Evolutionary conservation across 2,797 vertebrate genomes (phyloP).

Genomic region (Enteromius thamalakanensis): DNA sequence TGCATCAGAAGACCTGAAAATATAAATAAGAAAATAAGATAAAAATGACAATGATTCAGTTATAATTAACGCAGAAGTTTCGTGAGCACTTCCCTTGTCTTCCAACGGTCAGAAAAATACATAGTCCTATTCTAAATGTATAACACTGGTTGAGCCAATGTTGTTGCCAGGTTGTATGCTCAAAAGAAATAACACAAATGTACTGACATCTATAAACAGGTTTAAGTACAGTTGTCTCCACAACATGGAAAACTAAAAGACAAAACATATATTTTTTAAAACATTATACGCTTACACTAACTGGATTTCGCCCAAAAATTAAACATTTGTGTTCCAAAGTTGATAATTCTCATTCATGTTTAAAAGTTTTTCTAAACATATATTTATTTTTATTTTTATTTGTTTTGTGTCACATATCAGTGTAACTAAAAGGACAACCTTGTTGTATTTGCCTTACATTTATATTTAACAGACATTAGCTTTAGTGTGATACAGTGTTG

Average conservation of each 20-base stretch:
- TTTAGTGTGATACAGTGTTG: background rate
- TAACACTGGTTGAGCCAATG: background rate
- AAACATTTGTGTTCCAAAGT: background rate
- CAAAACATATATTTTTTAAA: background rate
- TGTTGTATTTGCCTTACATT: background rate
- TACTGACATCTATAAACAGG: background rate
- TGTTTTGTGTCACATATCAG: background rate
- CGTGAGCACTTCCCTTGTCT: too few species aligned
- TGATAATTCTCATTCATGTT: background rate
- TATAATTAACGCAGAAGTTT: background rate
- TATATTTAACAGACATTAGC: background rate
- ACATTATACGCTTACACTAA: background rate
- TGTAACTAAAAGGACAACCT: background rate
- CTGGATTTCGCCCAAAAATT: background rate
- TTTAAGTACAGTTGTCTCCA: background rate
- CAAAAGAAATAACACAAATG: background rate
- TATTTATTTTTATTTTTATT: background rate
- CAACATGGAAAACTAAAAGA: background rate
- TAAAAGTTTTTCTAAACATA: background rate
- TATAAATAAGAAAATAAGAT: background rate
- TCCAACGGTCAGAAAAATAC: background rate
- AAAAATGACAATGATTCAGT: background rate
- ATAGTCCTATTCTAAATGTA: background rate
- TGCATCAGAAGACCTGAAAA: slow-evolving; percentile 82
- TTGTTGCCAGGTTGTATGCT: background rate